Base-by-base conservation (phyloP, 2,888 invertebrate genomes). In the Idaea dimidiata region DNA sequence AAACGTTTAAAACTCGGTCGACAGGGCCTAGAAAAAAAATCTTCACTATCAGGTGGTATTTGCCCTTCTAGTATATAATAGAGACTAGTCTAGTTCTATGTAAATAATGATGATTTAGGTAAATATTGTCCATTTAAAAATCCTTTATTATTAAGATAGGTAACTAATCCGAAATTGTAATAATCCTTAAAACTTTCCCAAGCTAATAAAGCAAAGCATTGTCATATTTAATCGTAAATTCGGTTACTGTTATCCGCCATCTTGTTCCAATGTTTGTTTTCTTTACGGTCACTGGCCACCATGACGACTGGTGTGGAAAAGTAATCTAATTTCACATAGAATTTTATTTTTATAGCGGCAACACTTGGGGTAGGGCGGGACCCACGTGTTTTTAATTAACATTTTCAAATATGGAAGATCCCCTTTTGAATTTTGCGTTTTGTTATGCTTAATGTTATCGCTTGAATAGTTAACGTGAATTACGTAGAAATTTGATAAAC, bases 291-390 rank as follows among this genome's bases (percentile, higher is more conserved):
- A 69, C 77, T 73, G 77, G 75, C 75, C 74, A 72, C 73, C 74
- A 77, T 17, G 78, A 75, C 71, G 78, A 76, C 70, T 73, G 78
- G 71, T 72, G 80, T 78, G 77, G 79, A 81, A 83, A 84, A 77
- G 74, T 86, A 82, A 86, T 89, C 81, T 82, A 86, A 88, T 87
- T 87, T 84, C 83, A 82, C 82, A 82, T 80, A 79, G 72, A 70
- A 72, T 79, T 80, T 75, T 71, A 72, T 79, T 77, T 80, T 79
- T 70, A 75, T 68, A 67, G 64, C 72, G 72, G 71, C 71, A 74
- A 56, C 56, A 56, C 56, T 70, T 74, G 73, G 77, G 72, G 73
- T 72, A 70, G 69, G 74, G 74, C 68, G 70, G 64, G 63, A 66
- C 64, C 63, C 57, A 60, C 63, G 43, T 66, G 69, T 68, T 67